Conservation (phyloP, 2,113 vertebrate genomes). For the Pogona vitticeps region DNA sequence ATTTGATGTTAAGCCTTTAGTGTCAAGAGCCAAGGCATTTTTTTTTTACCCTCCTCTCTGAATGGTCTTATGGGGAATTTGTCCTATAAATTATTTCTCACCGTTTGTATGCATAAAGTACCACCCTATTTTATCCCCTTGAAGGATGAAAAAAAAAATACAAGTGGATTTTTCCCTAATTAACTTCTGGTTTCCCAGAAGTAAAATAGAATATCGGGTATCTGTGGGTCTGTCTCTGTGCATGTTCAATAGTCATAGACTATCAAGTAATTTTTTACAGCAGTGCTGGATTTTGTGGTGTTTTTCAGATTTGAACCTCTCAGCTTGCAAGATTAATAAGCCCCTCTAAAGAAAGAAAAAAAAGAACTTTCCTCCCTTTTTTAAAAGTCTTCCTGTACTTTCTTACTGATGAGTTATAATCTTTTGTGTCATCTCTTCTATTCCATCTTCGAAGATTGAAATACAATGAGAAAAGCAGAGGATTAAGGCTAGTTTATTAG, state of each 20-base stretch:
- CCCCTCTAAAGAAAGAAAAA: constrained; percentile 27
- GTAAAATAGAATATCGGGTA: background rate
- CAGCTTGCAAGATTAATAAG: constrained; percentile 32
- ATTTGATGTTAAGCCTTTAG: constrained; percentile 98
- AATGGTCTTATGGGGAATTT: constrained; percentile 73
- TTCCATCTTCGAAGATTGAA: constrained; percentile 31
- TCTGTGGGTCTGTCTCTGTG: too few relatives aligned
- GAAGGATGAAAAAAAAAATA: constrained; percentile 10
- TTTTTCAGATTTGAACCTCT: background rate
- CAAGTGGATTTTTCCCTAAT: constrained; percentile 53
- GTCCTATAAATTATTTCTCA: constrained; percentile 75
- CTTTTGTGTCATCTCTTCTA: constrained; percentile 39
- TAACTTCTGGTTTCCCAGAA: constrained; percentile 53
- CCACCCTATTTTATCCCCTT: constrained; percentile 52
- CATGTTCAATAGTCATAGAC: background rate
- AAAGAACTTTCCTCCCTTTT: constrained; percentile 42
- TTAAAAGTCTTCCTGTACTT: constrained; percentile 23
- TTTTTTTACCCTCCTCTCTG: constrained; percentile 51
- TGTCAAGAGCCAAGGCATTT: constrained; percentile 84
- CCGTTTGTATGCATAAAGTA: constrained; percentile 53
- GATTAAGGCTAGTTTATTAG: constrained; percentile 47
- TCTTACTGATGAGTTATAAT: constrained; percentile 36
- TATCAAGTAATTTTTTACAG: background rate
- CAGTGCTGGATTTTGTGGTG: background rate
- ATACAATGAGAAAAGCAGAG: constrained; percentile 54